Percentiles rank a stretch among this genome's conserved stretches.
These are phyloP conservation scores for Lanius ludovicianus DNA, from an alignment of 2,113 vertebrate genomes.

Conservation along the genomic window DNA sequence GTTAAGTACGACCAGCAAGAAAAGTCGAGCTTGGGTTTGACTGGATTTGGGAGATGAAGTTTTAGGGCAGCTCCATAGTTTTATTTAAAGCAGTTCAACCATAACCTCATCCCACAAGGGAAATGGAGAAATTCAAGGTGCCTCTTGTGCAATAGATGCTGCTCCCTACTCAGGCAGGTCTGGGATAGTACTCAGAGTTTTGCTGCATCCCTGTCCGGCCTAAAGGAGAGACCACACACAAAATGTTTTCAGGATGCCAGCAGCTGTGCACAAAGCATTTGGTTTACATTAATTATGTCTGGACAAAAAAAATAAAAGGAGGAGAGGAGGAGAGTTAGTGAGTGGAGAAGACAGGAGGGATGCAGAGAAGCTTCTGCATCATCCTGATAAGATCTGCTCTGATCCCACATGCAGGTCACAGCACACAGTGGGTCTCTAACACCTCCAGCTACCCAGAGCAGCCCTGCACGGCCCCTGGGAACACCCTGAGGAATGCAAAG, in stretches of 20 bases:
- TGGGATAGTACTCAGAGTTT: constrained; percentile 33
- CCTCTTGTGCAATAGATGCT: not conserved
- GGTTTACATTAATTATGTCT: constrained; percentile 31
- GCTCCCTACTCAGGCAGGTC: constrained; percentile 14
- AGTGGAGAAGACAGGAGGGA: not conserved
- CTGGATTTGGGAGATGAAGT: not conserved
- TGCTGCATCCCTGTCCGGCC: constrained; percentile 27
- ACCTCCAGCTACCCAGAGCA: not conserved
- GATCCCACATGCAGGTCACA: not conserved
- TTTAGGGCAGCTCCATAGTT: not conserved
- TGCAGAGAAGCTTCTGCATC: not conserved
- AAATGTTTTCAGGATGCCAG: constrained; percentile 25
- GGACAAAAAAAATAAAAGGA: not conserved
- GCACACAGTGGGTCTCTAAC: not conserved
- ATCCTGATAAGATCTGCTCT: not conserved
- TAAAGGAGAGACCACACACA: constrained; percentile 41
- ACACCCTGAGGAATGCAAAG: not conserved
- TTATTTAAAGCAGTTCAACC: not conserved
- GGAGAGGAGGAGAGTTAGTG: not conserved
- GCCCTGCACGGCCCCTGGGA: not conserved
- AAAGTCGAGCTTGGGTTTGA: not conserved
- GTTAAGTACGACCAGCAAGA: not conserved
- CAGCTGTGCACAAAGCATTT: constrained; percentile 14
- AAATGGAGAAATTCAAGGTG: not conserved
- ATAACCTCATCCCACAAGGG: not conserved